Base-by-base conservation (phyloP, 2,113 vertebrate species). In the Hemicordylus capensis region DNA sequence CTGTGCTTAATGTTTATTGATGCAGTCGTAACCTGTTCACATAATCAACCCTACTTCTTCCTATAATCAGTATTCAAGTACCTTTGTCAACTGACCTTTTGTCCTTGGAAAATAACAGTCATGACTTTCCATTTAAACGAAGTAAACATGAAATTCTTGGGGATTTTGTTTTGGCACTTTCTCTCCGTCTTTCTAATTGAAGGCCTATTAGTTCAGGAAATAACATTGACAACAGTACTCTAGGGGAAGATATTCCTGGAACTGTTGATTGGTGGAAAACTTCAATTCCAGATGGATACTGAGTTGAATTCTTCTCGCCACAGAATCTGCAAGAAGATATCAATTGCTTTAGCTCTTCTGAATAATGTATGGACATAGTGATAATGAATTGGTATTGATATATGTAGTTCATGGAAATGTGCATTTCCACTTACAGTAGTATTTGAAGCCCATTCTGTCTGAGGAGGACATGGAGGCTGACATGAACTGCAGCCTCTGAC, bases 201-300 rank as follows among this genome's bases (percentile, higher is more conserved):
- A 73, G 20, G 22, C 63, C 26, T 90, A 84, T 48, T 69, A 54
- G 37, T 61, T 79, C 22, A 83, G 75, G 90, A 92, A 83, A 48
- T 22, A 76, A 87, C 0, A 73, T 80, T 51, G 9, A 70, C 3
- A 1, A 77, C 20, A 22, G 61, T 54, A 20, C 56, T 63, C 37
- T 22, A 44, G 81, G 63, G 82, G 9, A 75, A 58, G 73, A 64
- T 44, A 44, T 34, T 80, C 63, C 24, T 70, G 42, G 0, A 0
- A 75, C 63, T 66, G 11, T 2, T 22, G 69, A 46, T 37, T 54
- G 34, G 61, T 80, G 69, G n/a, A 19, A 79, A 90, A 90, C 6
- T 8, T 12, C 34, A 61, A 80, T 31, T 87, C n/a, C 6, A 67
- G 37, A 75, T 11, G 42, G 51, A 0, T 26, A 4, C 24, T 70